Percentiles rank a stretch among this genome's conserved stretches.
phyloP scores from a whole-genome alignment of 2,113 vertebrate genomes.

The Silurus meridionalis region DNA sequence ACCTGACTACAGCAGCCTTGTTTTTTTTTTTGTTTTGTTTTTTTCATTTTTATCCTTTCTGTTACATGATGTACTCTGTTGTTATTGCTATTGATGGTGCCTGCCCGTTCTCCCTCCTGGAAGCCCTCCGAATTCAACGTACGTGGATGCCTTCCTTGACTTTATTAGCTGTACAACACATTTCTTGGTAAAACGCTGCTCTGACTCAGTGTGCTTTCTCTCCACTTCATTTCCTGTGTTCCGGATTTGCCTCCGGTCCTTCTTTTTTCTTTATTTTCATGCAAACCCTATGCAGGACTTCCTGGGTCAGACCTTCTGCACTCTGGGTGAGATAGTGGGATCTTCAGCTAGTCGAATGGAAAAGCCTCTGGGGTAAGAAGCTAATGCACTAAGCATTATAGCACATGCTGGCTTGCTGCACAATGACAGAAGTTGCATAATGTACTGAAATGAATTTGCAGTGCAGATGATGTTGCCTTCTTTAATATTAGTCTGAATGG shows the following conservation, averaged over 20 bases:
- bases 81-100: conserved; percentile 75
- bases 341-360: conserved; percentile 89
- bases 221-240: conserved; percentile 45
- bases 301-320: conserved; percentile 91
- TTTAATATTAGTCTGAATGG: background rate
- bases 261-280: conserved; percentile 48
- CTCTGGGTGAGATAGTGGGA: conserved; percentile 93
- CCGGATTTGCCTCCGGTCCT: conserved; percentile 42
- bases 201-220: conserved; percentile 55
- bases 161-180: conserved; percentile 63
- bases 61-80: conserved; percentile 78
- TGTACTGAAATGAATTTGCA: background rate
- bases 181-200: conserved; percentile 57
- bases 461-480: conserved; percentile 3
- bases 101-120: conserved; percentile 69
- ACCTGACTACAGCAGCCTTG: conserved; percentile 48
- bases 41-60: conserved; percentile 67
- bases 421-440: background rate
- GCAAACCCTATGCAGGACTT: conserved; percentile 80
- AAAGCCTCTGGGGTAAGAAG: conserved; percentile 87
- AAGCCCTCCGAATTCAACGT: conserved; percentile 80
- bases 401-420: conserved; percentile 20
- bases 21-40: conserved; percentile 52
- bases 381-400: conserved; percentile 29
- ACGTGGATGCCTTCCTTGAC: conserved; percentile 74